Percentiles rank a stretch among this genome's conserved stretches.
These are phyloP conservation scores for Chiridota heheva DNA, from an alignment of 35 echinoderm and acorn worm genomes.

Conservation along the genomic window DNA sequence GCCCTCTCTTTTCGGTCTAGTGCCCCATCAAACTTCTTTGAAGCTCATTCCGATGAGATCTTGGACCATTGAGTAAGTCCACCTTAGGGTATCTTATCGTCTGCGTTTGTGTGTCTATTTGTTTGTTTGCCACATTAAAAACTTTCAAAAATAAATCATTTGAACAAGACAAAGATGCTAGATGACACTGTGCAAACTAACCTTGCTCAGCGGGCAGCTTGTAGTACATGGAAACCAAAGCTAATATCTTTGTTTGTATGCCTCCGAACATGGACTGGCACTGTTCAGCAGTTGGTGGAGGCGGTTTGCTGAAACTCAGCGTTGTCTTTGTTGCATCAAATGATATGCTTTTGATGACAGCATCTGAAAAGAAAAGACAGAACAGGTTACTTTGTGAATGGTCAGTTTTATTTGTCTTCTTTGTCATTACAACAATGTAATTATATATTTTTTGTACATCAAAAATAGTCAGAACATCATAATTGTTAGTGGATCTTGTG, in stretches of 20 bases:
- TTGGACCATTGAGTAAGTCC: too few species aligned
- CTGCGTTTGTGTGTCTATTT: too few species aligned
- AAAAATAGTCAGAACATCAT: too few species aligned
- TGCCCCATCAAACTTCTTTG: too few species aligned
- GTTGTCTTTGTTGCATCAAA: constrained; percentile 80
- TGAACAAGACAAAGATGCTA: not conserved
- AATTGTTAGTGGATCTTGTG: too few species aligned
- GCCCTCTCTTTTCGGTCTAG: too few species aligned
- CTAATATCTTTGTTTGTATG: constrained; percentile 51
- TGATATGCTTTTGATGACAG: constrained; percentile 52
- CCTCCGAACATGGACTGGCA: constrained; percentile 56
- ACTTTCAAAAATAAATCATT: too few species aligned
- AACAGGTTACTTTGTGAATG: not conserved
- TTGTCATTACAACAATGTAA: too few species aligned
- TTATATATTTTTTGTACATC: too few species aligned
- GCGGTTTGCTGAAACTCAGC: constrained; percentile 59
- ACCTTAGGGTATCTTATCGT: too few species aligned
- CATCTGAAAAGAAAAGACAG: constrained; percentile 22
- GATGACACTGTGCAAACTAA: not conserved
- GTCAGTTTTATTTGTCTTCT: not conserved
- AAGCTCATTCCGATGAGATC: too few species aligned
- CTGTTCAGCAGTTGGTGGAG: constrained; percentile 54
- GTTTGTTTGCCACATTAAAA: too few species aligned
- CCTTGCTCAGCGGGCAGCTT: constrained; percentile 64
- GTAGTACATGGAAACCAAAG: constrained; percentile 76